phyloP scores from a whole-genome alignment of 2,888 invertebrate species.

The Lymantria monacha region DNA sequence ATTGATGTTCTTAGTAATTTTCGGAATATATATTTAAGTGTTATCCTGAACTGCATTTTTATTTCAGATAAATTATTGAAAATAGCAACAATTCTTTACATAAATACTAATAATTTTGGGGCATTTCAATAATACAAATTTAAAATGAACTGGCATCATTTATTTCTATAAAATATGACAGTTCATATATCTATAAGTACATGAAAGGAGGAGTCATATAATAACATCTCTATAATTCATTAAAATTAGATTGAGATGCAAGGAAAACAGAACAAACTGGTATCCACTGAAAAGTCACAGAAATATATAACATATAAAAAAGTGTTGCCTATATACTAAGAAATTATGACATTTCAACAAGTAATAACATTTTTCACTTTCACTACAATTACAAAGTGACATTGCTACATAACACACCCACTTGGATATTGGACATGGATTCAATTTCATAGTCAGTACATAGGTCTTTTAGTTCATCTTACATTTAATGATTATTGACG shows the following conservation, averaged over 20 bases:
- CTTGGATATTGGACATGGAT: slow-evolving; percentile 37
- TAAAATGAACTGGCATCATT: slow-evolving; percentile 46
- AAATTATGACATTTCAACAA: slow-evolving; percentile 46
- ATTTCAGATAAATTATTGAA: slow-evolving; percentile 4
- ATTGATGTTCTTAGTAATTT: slow-evolving; percentile 59
- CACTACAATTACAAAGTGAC: slow-evolving; percentile 42
- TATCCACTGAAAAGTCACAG: slow-evolving; percentile 60
- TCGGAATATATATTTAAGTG: slow-evolving; percentile 73
- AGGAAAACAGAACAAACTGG: slow-evolving; percentile 37
- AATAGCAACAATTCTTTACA: background rate
- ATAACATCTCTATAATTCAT: slow-evolving; percentile 61
- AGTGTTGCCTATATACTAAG: slow-evolving; percentile 69
- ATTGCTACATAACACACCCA: slow-evolving; percentile 46
- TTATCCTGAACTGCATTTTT: slow-evolving; percentile 51
- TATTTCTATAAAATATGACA: slow-evolving; percentile 67
- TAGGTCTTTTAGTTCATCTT: slow-evolving; percentile 60
- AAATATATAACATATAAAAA: slow-evolving; percentile 62
- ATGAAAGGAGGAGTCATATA: slow-evolving; percentile 48
- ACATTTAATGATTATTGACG: slow-evolving; percentile 44
- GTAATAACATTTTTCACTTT: slow-evolving; percentile 54
- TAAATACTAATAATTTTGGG: background rate
- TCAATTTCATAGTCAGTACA: slow-evolving; percentile 61
- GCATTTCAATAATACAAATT: slow-evolving; percentile 15
- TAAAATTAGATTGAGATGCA: slow-evolving; percentile 45
- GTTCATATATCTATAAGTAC: slow-evolving; percentile 49